Evolutionary conservation across 2,113 vertebrate species (phyloP).

Genomic region (Pungitius pungitius): DNA sequence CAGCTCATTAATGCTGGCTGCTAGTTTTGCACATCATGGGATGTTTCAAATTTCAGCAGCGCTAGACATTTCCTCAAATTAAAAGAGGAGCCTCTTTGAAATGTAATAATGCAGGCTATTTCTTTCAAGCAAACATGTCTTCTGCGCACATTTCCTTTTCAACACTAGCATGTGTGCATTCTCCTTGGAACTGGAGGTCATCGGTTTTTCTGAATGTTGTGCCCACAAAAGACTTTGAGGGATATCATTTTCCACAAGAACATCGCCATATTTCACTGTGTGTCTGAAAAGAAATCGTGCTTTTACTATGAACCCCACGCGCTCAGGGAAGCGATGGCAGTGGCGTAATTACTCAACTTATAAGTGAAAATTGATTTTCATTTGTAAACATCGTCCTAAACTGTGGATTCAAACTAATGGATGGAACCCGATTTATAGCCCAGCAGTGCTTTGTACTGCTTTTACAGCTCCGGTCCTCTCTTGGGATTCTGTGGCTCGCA

Average conservation of each 20-base stretch:
- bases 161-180: not conserved
- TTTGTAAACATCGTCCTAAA: not conserved
- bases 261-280: not conserved
- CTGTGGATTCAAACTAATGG: not conserved
- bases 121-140: not conserved
- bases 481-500: not conserved
- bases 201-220: not conserved
- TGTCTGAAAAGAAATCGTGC: not conserved
- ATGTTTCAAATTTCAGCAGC: not conserved
- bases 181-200: not conserved
- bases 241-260: not conserved
- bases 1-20: not conserved
- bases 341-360: not conserved
- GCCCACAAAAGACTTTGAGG: not conserved
- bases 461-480: not conserved
- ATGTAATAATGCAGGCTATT: not conserved
- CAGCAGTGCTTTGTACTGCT: not conserved
- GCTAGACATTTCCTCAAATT: not conserved
- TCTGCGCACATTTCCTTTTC: not conserved
- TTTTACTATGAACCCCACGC: not conserved
- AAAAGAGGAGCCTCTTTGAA: not conserved
- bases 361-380: not conserved
- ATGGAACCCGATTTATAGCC: not conserved
- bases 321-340: not conserved
- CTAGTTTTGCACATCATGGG: not conserved